A percentile compares a stretch with the other conserved stretches of the same genome.
phyloP scores from a whole-genome alignment of 2,888 invertebrate genomes.

The Cheilosia soror region DNA sequence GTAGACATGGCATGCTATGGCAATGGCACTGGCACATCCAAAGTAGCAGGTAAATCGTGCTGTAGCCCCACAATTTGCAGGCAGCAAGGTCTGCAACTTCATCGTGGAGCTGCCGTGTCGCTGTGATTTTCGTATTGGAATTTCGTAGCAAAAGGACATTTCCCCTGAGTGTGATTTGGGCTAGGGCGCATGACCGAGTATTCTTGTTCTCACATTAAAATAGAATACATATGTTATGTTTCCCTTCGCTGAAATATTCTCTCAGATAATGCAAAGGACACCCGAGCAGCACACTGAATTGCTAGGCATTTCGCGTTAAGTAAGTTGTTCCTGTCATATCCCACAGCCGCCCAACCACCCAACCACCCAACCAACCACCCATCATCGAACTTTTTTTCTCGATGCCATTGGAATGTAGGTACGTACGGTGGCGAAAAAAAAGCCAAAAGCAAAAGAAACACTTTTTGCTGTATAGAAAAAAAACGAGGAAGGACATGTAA shows the following conservation, averaged over 20 bases:
- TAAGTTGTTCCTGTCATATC: slow-evolving; percentile 62
- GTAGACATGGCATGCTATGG: slow-evolving; percentile 3
- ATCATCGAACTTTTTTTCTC: not conserved
- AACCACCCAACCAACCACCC: slow-evolving; percentile 25
- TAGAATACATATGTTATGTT: slow-evolving; percentile 52
- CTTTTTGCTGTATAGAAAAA: slow-evolving; percentile 3
- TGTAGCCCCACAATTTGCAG: slow-evolving; percentile 21
- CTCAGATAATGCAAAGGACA: slow-evolving; percentile 61
- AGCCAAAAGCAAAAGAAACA: not conserved
- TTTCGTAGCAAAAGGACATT: slow-evolving; percentile 61
- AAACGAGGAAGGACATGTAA: slow-evolving; percentile 50
- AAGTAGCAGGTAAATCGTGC: slow-evolving; percentile 68
- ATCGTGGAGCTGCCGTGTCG: slow-evolving; percentile 60
- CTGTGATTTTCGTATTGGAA: slow-evolving; percentile 54
- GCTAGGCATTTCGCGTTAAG: slow-evolving; percentile 70
- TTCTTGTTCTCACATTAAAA: slow-evolving; percentile 62
- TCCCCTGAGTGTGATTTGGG: slow-evolving; percentile 59
- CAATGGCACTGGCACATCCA: too few species aligned
- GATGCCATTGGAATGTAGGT: slow-evolving; percentile 21
- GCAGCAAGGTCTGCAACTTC: slow-evolving; percentile 19
- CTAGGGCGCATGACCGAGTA: slow-evolving; percentile 53
- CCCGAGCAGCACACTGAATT: slow-evolving; percentile 41
- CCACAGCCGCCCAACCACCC: slow-evolving; percentile 10
- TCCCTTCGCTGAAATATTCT: slow-evolving; percentile 53
- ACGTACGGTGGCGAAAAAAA: not conserved